Percentiles rank a stretch among this genome's conserved stretches.
These are phyloP conservation scores for Scophthalmus maximus DNA, from an alignment of 2,113 vertebrate species.

Conservation along the genomic window DNA sequence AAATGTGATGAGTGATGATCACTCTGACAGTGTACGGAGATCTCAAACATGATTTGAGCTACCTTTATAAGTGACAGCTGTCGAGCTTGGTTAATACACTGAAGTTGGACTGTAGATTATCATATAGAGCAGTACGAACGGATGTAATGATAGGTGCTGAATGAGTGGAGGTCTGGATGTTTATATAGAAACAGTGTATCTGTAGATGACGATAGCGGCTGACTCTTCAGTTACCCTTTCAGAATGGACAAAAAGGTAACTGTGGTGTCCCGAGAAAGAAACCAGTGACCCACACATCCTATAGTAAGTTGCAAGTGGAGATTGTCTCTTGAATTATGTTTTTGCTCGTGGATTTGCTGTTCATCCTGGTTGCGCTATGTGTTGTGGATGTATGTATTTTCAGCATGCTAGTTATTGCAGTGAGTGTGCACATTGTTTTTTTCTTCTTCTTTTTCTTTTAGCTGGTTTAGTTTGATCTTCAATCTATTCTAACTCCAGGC, in stretches of 20 bases:
- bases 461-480: conserved; percentile 16
- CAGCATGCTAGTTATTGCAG: conserved; percentile 54
- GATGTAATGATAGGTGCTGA: background rate
- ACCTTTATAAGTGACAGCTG: no score
- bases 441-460: background rate
- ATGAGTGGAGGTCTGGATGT: background rate
- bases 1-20: conserved; percentile 17
- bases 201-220: background rate
- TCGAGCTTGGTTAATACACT: conserved; percentile 33
- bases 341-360: conserved; percentile 11
- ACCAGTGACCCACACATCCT: background rate
- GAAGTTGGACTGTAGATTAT: conserved; percentile 14
- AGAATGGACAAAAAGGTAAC: background rate
- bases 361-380: conserved; percentile 13
- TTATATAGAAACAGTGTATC: background rate
- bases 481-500: conserved; percentile 5
- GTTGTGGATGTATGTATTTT: conserved; percentile 38
- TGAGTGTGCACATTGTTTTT: conserved; percentile 16
- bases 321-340: background rate
- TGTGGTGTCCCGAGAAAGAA: background rate
- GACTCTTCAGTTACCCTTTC: background rate
- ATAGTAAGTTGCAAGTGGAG: background rate
- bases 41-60: no score
- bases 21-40: background rate
- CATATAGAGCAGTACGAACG: conserved; percentile 1